Base-by-base conservation (phyloP, 2,888 invertebrate genomes). In the Leptinotarsa tumamoca region DNA sequence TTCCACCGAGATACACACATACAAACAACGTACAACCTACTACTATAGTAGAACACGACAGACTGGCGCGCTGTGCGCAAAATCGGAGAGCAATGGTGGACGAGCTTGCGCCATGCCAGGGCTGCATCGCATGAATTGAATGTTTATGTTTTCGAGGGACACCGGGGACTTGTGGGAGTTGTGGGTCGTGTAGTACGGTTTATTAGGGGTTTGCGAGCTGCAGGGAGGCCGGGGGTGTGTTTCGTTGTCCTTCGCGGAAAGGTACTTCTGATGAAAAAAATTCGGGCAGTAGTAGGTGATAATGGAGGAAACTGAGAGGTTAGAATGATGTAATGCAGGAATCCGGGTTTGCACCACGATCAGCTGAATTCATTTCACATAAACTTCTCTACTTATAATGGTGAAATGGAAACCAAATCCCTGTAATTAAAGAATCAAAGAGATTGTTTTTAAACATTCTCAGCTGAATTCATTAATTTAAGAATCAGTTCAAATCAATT, bases 31-130 rank as follows among this genome's bases (percentile, higher is more conserved):
- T 71, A 70, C 68, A 75, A 71, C 72, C 77, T 74, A 69, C 63
- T 73, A 74, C 74, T 61, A 72, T 77, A 75, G 72, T 71, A 72
- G 79, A 79, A 66, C 79, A 79, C 81, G 79, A 78, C 76, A 79
- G 79, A 80, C 79, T 80, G 76, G 78, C 74, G 74, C 70, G 74
- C 72, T 66, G 74, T 78, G 82, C 80, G 80, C 80, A 77, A 77
- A 70, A 72, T 78, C 80, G 77, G 56, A 66, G 71, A 73, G 85
- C 80, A 84, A 85, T 86, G 86, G 86, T 82, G 84, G 84, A 82
- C 82, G 80, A 77, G 82, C 85, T 75, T 82, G 86, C 86, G 86
- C 82, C 67, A 17, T 74, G 63, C 13, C 74, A 17, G 67, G 21
- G 56, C 71, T 54, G 73, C 79, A 69, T 73, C 73, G 75, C 70